A percentile compares a stretch with the other conserved stretches of the same genome.
phyloP scores from a whole-genome alignment of 1,140 invertebrate genomes.

The Steinernema khuongi region DNA sequence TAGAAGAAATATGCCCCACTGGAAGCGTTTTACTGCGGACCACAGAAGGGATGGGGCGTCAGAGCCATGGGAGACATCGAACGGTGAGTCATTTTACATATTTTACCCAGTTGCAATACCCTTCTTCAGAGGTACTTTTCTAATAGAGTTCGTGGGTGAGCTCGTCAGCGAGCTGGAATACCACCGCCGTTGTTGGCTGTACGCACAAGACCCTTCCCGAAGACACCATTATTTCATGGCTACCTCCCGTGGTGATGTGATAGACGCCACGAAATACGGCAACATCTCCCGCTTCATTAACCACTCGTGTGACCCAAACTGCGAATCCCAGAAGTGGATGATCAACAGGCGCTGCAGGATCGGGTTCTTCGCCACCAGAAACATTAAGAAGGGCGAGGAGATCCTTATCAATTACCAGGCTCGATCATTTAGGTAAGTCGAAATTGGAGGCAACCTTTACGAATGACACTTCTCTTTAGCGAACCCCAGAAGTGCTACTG shows the following conservation, averaged over 20 bases:
- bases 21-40: slow-evolving; percentile 34
- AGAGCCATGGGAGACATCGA: slow-evolving; percentile 28
- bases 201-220: slow-evolving; percentile 76
- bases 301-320: slow-evolving; percentile 94
- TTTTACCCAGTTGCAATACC: not conserved
- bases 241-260: slow-evolving; percentile 82
- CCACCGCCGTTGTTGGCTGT: slow-evolving; percentile 76
- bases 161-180: slow-evolving; percentile 85
- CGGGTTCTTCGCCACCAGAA: slow-evolving; percentile 84
- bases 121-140: slow-evolving; percentile 75
- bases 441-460: not conserved
- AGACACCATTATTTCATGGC: slow-evolving; percentile 98
- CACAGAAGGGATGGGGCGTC: slow-evolving; percentile 33
- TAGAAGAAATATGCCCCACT: slow-evolving; percentile 30
- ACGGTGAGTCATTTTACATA: slow-evolving; percentile 20
- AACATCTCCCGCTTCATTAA: slow-evolving; percentile 95
- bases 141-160: slow-evolving; percentile 97
- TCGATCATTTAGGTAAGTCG: slow-evolving; percentile 83
- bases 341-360: slow-evolving; percentile 90
- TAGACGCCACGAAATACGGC: slow-evolving; percentile 83
- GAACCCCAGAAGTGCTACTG: slow-evolving; percentile 91
- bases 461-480: slow-evolving; percentile 62
- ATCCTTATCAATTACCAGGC: slow-evolving; percentile 97
- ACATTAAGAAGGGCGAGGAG: slow-evolving; percentile 78
- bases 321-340: slow-evolving; percentile 98